A percentile compares a stretch with the other conserved stretches of the same genome.
These are phyloP conservation scores for Myanophis thanlyinensis DNA, from an alignment of 2,113 vertebrate species.

Conservation along the genomic window DNA sequence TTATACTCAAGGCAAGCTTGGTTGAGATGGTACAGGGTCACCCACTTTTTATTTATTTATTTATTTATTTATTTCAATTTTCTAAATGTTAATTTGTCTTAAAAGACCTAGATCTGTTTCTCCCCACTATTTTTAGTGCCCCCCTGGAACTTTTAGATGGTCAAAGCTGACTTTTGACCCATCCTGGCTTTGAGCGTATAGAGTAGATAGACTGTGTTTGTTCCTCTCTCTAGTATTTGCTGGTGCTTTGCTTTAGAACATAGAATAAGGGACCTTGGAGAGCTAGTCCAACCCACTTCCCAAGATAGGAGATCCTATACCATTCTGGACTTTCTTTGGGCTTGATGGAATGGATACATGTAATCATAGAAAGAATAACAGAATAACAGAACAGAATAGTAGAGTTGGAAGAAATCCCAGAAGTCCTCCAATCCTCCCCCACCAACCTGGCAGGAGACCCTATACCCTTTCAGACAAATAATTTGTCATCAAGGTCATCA, in stretches of 20 bases:
- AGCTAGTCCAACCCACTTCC: no score
- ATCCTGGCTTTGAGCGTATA: neutral
- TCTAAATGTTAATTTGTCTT: neutral
- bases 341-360: no score
- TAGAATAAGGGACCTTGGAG: no score
- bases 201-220: neutral
- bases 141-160: neutral
- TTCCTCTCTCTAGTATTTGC: neutral
- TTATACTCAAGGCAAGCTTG: neutral
- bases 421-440: no score
- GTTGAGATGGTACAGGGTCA: neutral
- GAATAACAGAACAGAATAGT: no score
- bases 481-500: neutral
- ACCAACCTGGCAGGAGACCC: no score
- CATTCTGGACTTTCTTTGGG: no score
- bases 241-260: neutral
- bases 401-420: no score
- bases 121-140: neutral
- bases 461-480: no score
- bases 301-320: no score
- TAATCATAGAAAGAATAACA: no score
- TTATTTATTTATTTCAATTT: neutral
- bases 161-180: neutral
- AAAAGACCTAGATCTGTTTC: neutral
- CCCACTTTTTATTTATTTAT: no score